phyloP scores from a whole-genome alignment of 2,888 invertebrate genomes.

The Caenorhabditis sinica region DNA sequence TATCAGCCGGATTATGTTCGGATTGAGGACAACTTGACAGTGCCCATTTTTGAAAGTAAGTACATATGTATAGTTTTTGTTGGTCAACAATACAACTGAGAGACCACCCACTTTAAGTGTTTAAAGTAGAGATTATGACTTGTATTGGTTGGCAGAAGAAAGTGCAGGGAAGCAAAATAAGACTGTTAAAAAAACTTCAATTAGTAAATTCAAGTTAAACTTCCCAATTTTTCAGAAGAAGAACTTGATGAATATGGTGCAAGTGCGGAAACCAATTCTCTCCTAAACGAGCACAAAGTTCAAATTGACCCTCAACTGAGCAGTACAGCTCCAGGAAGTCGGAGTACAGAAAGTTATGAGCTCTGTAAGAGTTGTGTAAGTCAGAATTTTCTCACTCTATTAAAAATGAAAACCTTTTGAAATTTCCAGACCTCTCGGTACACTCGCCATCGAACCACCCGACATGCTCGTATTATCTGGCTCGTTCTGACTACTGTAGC shows the following conservation, averaged over 20 bases:
- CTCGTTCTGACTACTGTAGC: slow-evolving; percentile 39
- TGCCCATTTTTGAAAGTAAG: slow-evolving; percentile 48
- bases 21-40: slow-evolving; percentile 29
- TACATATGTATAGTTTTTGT: too few species aligned
- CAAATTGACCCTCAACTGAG: slow-evolving; percentile 20
- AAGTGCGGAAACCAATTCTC: slow-evolving; percentile 37
- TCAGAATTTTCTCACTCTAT: neutral
- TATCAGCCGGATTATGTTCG: slow-evolving; percentile 20
- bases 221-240: slow-evolving; percentile 25
- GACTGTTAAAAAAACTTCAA: too few species aligned
- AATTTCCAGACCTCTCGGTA: slow-evolving; percentile 56
- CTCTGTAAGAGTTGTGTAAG: slow-evolving; percentile 62
- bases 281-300: slow-evolving; percentile 33
- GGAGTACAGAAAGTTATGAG: slow-evolving; percentile 32
- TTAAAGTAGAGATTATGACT: too few species aligned
- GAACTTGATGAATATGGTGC: slow-evolving; percentile 16
- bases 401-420: neutral
- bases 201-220: too few species aligned
- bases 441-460: slow-evolving; percentile 62
- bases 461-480: slow-evolving; percentile 55
- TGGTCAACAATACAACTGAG: too few species aligned
- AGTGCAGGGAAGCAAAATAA: too few species aligned
- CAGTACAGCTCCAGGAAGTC: slow-evolving; percentile 24
- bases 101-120: too few species aligned
- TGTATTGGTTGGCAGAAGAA: too few species aligned